Base-by-base conservation (phyloP, 2,888 invertebrate genomes). In the Napeogenes inachia region DNA sequence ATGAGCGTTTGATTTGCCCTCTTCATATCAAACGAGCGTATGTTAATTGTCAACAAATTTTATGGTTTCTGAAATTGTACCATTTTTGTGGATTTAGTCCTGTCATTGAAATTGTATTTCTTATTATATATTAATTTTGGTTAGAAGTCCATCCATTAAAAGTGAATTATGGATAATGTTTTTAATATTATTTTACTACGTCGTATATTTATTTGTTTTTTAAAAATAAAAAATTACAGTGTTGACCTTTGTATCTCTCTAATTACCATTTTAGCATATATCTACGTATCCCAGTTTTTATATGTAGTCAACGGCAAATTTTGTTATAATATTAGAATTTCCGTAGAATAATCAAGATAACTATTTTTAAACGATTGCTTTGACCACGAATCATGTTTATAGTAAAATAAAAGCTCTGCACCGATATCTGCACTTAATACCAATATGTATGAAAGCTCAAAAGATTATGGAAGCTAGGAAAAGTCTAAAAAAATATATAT, bases 1-100 rank as follows among this genome's bases (percentile, higher is more conserved):
- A 88, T 80, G 83, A 82, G 73, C 80, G 74, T 84, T 88, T 88
- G 81, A 87, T 88, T 84, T 84, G 76, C 81, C 78, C 80, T 83
- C 85, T 83, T 81, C 82, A 84, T 86, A 79, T 84, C 74, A 71
- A 75, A 81, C 82, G 77, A 79, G 72, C 71, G 79, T 73, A 45
- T 59, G 58, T 5, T 12, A 45, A 38, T 33, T 47, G 45, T 5
- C 42, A 38, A 35, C 35, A 10, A 8, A 30, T 32, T 38, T 38
- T 35, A n/a, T 50, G n/a, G 13, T 13, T 50, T 46, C 21, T 10
- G 47, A 4, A 47, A 12, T 3, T 47, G 47, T 21, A 47, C 3
- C 10, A 54, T 33, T 33, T 54, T 32, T 33, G 33, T 54, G 6
- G 21, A 21, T 33, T 10, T 13, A 54, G 30, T 47, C n/a, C 47